Percentiles rank a stretch among this genome's conserved stretches.
Conservation (phyloP, 2,797 vertebrate genomes). For the Fringilla coelebs region DNA sequence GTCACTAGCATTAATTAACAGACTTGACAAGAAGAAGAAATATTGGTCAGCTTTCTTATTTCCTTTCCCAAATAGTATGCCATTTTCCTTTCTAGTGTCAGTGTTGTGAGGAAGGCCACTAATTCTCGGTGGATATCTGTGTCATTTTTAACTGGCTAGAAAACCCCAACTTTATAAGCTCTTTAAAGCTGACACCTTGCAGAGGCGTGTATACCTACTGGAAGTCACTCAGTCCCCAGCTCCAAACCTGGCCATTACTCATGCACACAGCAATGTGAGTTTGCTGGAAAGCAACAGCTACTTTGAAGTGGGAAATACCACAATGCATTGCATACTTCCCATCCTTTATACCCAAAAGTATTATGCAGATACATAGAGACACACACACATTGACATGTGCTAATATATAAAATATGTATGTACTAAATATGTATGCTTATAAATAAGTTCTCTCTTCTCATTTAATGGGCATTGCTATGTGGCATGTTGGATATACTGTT, state of each 20-base stretch:
- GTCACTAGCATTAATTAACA: neutral
- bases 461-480: neutral
- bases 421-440: neutral
- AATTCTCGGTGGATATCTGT: neutral
- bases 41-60: neutral
- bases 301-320: neutral
- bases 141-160: neutral
- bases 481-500: neutral
- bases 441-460: neutral
- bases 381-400: fast-evolving
- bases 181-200: neutral
- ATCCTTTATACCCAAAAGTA: neutral
- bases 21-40: neutral
- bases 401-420: neutral
- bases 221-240: neutral
- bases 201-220: neutral
- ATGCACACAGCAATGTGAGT: neutral
- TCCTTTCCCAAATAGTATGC: neutral
- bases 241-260: neutral
- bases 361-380: neutral
- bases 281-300: neutral
- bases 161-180: neutral
- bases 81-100: neutral
- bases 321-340: neutral
- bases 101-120: neutral